Percentiles rank a stretch among this genome's conserved stretches.
phyloP scores from a whole-genome alignment of 2,888 invertebrate genomes.

The Choristoneura rosaceana region DNA sequence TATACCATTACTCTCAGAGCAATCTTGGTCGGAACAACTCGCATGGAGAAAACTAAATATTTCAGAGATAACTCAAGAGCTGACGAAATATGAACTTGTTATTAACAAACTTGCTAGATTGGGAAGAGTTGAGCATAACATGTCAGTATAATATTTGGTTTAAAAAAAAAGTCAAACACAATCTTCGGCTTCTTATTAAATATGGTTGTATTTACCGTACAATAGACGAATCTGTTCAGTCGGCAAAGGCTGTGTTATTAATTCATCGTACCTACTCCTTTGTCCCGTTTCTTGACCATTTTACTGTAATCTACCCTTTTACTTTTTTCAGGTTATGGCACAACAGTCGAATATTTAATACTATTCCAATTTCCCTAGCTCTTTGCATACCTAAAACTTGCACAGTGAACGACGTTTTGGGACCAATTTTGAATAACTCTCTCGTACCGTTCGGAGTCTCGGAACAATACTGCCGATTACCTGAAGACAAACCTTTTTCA shows the following conservation, averaged over 20 bases:
- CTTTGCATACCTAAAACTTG: conserved; percentile 40
- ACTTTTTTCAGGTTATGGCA: background rate
- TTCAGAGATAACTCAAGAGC: conserved; percentile 13
- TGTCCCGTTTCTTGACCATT: no score
- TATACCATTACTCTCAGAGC: conserved; percentile 34
- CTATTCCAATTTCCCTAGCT: conserved; percentile 28
- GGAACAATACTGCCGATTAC: conserved; percentile 34
- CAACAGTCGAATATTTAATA: background rate
- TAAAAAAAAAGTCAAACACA: background rate
- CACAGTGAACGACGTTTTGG: conserved; percentile 22
- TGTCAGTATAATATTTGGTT: background rate
- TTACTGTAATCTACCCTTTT: no score
- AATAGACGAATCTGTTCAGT: background rate
- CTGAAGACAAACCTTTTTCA: conserved; percentile 34
- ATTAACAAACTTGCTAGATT: conserved; percentile 1
- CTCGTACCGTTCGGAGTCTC: conserved; percentile 4
- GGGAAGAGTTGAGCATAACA: background rate
- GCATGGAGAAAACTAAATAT: conserved; percentile 11
- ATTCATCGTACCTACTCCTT: background rate
- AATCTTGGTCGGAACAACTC: background rate
- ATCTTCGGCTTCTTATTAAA: background rate
- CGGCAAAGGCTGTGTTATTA: background rate
- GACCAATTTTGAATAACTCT: background rate
- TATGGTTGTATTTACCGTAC: background rate
- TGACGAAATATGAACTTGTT: conserved; percentile 15